These are phyloP conservation scores for human (Homo sapiens) DNA, from an alignment of 2,113 vertebrate genomes.

Conservation along the genomic window GRCh38 chr4:152277501-152278000, in stretches of 20 bases:
- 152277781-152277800: not conserved
- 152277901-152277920: not conserved
- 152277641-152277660: not conserved
- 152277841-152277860: not conserved
- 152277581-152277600: not conserved
- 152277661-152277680: not conserved
- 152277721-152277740: not conserved
- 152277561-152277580: not conserved
- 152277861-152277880: not conserved
- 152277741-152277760: not conserved
- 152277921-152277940: not conserved
- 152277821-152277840: not conserved
- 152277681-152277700: not conserved
- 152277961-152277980: not conserved
- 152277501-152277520: too few relatives aligned
- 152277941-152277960: fast-evolving
- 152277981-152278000: not conserved
- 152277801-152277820: not conserved
- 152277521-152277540: not conserved
- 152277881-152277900: not conserved
- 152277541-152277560: not conserved
- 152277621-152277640: not conserved
- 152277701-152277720: not conserved
- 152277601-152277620: not conserved
- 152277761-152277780: not conserved